These are phyloP conservation scores for Pegoplata infirma DNA, from an alignment of 2,888 invertebrate genomes.

Conservation along the genomic window DNA sequence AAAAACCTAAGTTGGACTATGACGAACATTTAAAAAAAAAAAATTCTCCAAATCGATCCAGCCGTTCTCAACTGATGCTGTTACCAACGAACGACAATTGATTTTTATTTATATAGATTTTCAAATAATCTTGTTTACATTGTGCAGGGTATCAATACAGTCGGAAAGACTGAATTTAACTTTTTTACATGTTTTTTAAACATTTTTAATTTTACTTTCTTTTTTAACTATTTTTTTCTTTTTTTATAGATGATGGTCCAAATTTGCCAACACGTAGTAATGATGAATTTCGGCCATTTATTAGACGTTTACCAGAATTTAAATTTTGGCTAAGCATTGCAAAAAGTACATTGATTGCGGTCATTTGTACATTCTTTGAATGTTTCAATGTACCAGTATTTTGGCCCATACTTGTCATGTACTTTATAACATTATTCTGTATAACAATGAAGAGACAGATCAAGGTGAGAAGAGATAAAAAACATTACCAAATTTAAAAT, in stretches of 20 bases:
- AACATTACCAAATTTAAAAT: not conserved
- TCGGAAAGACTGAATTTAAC: too few relatives aligned
- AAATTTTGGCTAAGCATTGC: constrained; percentile 99
- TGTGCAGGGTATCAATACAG: too few relatives aligned
- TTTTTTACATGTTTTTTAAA: too few relatives aligned
- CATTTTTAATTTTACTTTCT: not conserved
- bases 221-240: not conserved
- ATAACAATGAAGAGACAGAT: constrained; percentile 99
- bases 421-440: constrained; percentile 98
- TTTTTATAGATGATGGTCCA: constrained; percentile 83
- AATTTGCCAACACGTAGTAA: constrained; percentile 95
- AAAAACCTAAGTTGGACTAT: too few relatives aligned
- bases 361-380: constrained; percentile 97
- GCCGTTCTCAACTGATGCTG: too few relatives aligned
- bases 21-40: too few relatives aligned
- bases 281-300: constrained; percentile 99
- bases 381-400: constrained; percentile 99
- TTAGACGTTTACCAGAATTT: constrained; percentile 97
- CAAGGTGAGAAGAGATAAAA: constrained; percentile 88
- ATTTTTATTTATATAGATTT: too few relatives aligned
- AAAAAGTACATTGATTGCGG: constrained; percentile 93
- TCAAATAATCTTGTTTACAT: too few relatives aligned
- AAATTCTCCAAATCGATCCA: too few relatives aligned
- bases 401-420: constrained; percentile 99
- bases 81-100: too few relatives aligned